Evolutionary conservation across 1,140 invertebrate genomes (phyloP), one percentile per base, ranked within the genome.

Genomic region (Teleopsis dalmanni): DNA sequence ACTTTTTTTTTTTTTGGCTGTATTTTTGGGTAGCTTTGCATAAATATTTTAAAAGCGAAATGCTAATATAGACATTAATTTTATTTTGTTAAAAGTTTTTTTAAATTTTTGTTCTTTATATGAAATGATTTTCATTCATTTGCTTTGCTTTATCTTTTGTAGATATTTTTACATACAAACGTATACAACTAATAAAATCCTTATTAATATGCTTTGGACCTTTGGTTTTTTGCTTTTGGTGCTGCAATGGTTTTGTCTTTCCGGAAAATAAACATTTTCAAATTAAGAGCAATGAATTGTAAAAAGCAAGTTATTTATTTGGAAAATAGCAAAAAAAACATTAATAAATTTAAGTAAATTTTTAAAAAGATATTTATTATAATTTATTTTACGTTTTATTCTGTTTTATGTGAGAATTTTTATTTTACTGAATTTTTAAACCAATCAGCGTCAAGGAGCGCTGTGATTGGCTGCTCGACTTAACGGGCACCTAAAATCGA

Each of bases 221-320:
- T 65, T 62, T 65, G 61, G 57, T 56, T 63, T 21, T 43, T 48
- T 46, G 43, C 55, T 35, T 26, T 10, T n/a, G n/a, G 31, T n/a
- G 14, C 33, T n/a, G 11, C 3, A 14, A 35, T 22, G 44, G 22
- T 5, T 4, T 4, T 37, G 9, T 42, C 5, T 18, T 26, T 42
- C 6, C 13, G 4, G n/a, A 34, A 5, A 34, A 34, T n/a, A n/a
- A n/a, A n/a, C n/a, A n/a, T 14, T 34, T n/a, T n/a, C 6, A 64
- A 64, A 64, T 64, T 64, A 59, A 64, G 62, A 58, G 62, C 59
- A 65, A 65, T 65, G 56, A 62, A 65, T 65, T 62, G 59, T 62
- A 62, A 56, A 62, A 62, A 53, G 27, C 27, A 29, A 29, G 27
- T 29, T 29, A 29, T 29, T 29, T 29, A 29, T n/a, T n/a, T n/a